These are phyloP conservation scores for Limenitis camilla DNA, from an alignment of 2,888 invertebrate genomes.

Conservation along the genomic window DNA sequence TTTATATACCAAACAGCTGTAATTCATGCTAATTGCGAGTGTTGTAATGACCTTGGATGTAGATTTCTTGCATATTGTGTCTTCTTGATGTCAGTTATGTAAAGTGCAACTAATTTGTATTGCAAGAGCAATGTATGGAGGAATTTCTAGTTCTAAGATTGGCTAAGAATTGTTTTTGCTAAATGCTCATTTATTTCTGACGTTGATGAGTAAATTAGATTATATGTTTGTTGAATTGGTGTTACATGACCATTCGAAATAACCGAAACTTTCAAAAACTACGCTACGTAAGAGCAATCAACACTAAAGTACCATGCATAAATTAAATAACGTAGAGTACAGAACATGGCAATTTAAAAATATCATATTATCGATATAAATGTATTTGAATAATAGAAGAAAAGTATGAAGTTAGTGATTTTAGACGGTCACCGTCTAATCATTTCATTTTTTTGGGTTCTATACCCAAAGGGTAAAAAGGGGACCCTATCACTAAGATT, in stretches of 20 bases:
- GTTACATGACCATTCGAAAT: slow-evolving; percentile 47
- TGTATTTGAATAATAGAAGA: too few relatives aligned
- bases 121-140: slow-evolving; percentile 3
- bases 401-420: too few relatives aligned
- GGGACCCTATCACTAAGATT: too few relatives aligned
- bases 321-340: not conserved
- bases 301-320: slow-evolving; percentile 1
- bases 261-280: slow-evolving; percentile 53
- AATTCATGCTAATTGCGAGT: slow-evolving; percentile 50
- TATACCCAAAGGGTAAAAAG: too few relatives aligned
- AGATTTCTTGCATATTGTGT: slow-evolving; percentile 24
- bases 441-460: too few relatives aligned
- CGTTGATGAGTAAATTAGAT: slow-evolving; percentile 24
- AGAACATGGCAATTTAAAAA: too few relatives aligned
- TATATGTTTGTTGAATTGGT: slow-evolving; percentile 36
- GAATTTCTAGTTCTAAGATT: not conserved
- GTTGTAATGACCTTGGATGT: slow-evolving; percentile 41
- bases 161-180: not conserved
- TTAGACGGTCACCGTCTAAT: too few relatives aligned
- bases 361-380: too few relatives aligned
- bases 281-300: slow-evolving; percentile 27
- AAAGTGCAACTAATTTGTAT: slow-evolving; percentile 14
- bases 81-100: slow-evolving; percentile 25
- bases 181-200: too few relatives aligned
- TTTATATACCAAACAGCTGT: slow-evolving; percentile 40